Percentiles rank a stretch among this genome's conserved stretches.
These are phyloP conservation scores for Turritopsis dohrnii DNA, from an alignment of 30 jellyfish, hydroid and myxozoan species.

Conservation along the genomic window DNA sequence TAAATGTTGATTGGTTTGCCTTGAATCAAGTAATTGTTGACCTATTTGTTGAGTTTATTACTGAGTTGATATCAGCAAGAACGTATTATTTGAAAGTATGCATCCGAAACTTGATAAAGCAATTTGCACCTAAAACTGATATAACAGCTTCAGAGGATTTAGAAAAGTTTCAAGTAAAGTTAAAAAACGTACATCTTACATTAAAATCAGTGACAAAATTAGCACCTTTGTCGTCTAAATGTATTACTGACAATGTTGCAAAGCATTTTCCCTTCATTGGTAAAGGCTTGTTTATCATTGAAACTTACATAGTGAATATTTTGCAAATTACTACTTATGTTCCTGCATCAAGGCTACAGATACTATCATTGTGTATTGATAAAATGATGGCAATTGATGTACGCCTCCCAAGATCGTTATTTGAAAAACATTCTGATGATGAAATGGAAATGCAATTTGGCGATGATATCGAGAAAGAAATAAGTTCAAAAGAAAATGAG, in stretches of 20 bases:
- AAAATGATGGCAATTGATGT: constrained; percentile 8
- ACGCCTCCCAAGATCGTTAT: background rate
- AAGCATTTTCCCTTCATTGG: constrained; percentile 13
- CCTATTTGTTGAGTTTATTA: background rate
- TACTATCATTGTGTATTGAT: constrained; percentile 7
- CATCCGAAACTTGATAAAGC: background rate
- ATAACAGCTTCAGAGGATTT: background rate
- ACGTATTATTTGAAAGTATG: constrained; percentile 6
- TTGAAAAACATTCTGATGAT: background rate
- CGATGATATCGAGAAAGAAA: background rate
- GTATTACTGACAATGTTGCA: background rate
- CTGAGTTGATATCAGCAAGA: constrained; percentile 11
- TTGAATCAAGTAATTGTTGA: background rate
- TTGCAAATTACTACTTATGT: constrained; percentile 3
- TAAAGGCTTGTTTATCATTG: constrained; percentile 7
- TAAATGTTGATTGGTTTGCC: background rate
- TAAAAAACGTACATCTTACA: background rate
- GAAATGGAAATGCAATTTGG: constrained; percentile 7
- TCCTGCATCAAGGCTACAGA: background rate
- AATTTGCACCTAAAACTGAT: background rate
- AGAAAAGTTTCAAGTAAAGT: background rate
- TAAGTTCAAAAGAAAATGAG: background rate
- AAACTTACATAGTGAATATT: constrained; percentile 6
- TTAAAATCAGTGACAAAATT: background rate
- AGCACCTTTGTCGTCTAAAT: background rate